Evolutionary conservation across 37 sponge, comb jelly and placozoan genomes (phyloP).

Genomic region (Chondrilla cf. caribensis): DNA sequence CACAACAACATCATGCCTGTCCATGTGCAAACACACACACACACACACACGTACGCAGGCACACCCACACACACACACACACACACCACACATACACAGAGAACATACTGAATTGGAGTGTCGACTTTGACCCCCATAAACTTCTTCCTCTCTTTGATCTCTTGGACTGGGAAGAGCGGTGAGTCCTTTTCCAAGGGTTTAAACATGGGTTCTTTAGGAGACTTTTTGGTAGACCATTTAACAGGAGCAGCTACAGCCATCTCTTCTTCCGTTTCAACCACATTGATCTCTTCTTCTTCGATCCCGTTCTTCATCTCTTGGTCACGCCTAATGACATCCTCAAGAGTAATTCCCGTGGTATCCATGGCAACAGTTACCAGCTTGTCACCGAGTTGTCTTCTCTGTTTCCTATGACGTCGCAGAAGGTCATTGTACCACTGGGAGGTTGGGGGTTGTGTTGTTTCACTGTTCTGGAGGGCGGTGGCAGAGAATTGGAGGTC

Average conservation of each 20-base stretch:
- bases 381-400: background rate
- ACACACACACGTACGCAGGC: conserved; percentile 37
- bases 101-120: conserved; percentile 9
- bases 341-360: conserved; percentile 13
- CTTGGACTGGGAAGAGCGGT: background rate
- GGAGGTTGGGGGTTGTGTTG: background rate
- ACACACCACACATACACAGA: background rate
- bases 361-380: background rate
- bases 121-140: conserved; percentile 1
- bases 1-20: too few relatives aligned
- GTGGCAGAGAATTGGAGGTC: background rate
- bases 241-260: background rate
- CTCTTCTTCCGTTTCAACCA: background rate
- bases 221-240: background rate
- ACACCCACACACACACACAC: conserved; percentile 32
- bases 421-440: background rate
- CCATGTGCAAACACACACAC: conserved; percentile 17
- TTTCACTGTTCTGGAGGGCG: background rate
- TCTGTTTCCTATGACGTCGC: background rate
- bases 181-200: background rate
- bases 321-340: conserved; percentile 14
- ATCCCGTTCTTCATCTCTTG: background rate
- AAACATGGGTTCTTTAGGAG: background rate
- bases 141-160: background rate
- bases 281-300: background rate